A percentile compares a stretch with the other conserved stretches of the same genome.
Evolutionary conservation across 2,797 vertebrate species (phyloP).

Genomic region (Acrossocheilus wenchowensis): DNA sequence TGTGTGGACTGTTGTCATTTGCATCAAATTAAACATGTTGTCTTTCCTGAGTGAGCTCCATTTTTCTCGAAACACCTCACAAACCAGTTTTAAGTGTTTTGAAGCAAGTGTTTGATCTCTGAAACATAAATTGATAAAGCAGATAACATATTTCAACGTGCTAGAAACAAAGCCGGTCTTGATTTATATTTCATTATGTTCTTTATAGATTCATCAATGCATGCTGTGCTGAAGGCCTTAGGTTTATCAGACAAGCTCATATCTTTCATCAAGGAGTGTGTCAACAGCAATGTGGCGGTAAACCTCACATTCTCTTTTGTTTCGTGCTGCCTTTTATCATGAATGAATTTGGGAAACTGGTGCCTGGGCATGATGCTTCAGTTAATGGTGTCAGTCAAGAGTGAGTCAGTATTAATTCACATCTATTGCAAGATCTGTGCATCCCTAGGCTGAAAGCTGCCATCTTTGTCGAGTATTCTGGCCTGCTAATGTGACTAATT

Average conservation of each 20-base stretch:
- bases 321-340: not conserved
- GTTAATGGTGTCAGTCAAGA: conserved; percentile 73
- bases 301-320: conserved; percentile 53
- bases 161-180: conserved; percentile 22
- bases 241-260: conserved; percentile 83
- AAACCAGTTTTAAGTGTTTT: conserved; percentile 1
- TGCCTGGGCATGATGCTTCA: conserved; percentile 1
- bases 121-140: not conserved
- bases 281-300: conserved; percentile 86
- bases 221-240: conserved; percentile 84
- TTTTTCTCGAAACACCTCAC: not conserved
- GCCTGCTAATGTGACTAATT: conserved; percentile 65
- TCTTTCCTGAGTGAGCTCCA: not conserved
- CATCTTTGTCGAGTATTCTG: conserved; percentile 57
- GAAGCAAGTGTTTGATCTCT: not conserved
- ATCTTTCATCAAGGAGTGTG: conserved; percentile 80
- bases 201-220: conserved; percentile 86
- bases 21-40: not conserved
- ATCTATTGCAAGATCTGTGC: conserved; percentile 62
- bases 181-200: conserved; percentile 39
- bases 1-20: not conserved
- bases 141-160: not conserved
- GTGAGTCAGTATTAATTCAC: conserved; percentile 67
- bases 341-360: conserved; percentile 2
- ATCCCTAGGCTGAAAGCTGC: conserved; percentile 59